These are phyloP conservation scores for Alentia gelatinosa DNA, from an alignment of 2,888 invertebrate species.

Conservation along the genomic window DNA sequence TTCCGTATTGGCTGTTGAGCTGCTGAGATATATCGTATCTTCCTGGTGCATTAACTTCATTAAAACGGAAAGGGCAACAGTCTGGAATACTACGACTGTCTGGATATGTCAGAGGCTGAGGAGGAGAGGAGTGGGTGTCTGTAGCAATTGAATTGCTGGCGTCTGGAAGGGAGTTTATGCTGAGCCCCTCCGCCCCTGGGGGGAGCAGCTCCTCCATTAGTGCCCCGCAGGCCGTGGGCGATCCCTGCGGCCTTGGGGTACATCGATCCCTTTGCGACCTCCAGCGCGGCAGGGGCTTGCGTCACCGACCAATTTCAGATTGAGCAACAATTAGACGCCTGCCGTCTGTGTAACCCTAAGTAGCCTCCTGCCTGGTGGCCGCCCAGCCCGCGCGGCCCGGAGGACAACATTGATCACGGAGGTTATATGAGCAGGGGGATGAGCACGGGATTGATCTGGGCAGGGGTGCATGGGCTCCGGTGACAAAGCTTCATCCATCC, in stretches of 20 bases:
- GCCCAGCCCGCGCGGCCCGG: neutral
- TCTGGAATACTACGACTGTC: too few species aligned
- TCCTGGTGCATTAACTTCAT: too few species aligned
- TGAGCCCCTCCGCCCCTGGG: neutral
- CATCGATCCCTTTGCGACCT: neutral
- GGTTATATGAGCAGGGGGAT: neutral
- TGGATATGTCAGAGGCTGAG: too few species aligned
- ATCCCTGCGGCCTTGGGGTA: neutral
- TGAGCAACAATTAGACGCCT: constrained; percentile 7
- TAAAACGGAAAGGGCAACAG: too few species aligned
- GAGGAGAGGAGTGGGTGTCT: too few species aligned
- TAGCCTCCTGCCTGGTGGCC: neutral
- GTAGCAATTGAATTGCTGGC: neutral
- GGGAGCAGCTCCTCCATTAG: neutral
- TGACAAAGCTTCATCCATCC: neutral
- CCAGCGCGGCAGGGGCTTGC: neutral
- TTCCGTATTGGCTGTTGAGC: too few species aligned
- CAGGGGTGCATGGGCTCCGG: neutral
- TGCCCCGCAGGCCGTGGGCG: neutral
- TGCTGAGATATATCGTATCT: too few species aligned
- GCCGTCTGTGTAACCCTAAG: neutral
- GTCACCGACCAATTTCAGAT: constrained; percentile 10
- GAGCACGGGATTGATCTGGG: neutral
- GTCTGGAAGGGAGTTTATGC: neutral
- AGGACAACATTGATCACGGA: neutral